phyloP scores from a whole-genome alignment of 2,888 invertebrate species.

The Spodoptera picta region DNA sequence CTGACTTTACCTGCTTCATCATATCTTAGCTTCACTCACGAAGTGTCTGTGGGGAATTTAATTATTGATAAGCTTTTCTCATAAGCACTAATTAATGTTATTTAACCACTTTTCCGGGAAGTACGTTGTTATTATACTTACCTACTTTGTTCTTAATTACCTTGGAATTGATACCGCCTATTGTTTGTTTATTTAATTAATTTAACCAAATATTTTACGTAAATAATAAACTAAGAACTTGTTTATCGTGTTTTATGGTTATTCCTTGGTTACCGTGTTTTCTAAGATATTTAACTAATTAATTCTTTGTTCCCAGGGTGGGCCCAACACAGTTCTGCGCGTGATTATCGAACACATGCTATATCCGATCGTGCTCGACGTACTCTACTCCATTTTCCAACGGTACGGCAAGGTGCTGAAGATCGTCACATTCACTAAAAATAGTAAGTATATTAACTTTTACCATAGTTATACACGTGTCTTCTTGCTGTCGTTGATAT shows the following conservation, averaged over 20 bases:
- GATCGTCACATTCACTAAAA: slow-evolving; percentile 99
- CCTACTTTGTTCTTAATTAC: slow-evolving; percentile 33
- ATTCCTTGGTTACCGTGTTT: slow-evolving; percentile 7
- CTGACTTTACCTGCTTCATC: slow-evolving; percentile 44
- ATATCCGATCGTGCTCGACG: slow-evolving; percentile 99
- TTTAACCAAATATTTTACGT: slow-evolving; percentile 38
- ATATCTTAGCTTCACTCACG: slow-evolving; percentile 50
- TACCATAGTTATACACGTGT: slow-evolving; percentile 2
- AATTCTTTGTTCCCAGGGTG: slow-evolving; percentile 90
- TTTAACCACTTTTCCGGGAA: slow-evolving; percentile 33
- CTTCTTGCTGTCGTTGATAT: slow-evolving; percentile 15
- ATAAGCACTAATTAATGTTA: slow-evolving; percentile 50
- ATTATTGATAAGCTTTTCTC: slow-evolving; percentile 65
- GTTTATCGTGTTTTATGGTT: slow-evolving; percentile 30
- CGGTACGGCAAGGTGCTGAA: slow-evolving; percentile 99
- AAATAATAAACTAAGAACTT: slow-evolving; percentile 27
- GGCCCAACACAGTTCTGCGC: slow-evolving; percentile 98
- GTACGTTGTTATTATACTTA: slow-evolving; percentile 19
- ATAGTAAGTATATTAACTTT: slow-evolving; percentile 92
- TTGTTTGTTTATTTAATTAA: slow-evolving; percentile 37
- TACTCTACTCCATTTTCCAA: slow-evolving; percentile 99
- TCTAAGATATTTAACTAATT: background rate
- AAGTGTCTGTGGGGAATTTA: slow-evolving; percentile 61
- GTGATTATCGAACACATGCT: slow-evolving; percentile 99
- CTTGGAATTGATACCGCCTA: slow-evolving; percentile 34